phyloP scores from a whole-genome alignment of 2,797 vertebrate genomes.

The Sebastolobus alascanus region DNA sequence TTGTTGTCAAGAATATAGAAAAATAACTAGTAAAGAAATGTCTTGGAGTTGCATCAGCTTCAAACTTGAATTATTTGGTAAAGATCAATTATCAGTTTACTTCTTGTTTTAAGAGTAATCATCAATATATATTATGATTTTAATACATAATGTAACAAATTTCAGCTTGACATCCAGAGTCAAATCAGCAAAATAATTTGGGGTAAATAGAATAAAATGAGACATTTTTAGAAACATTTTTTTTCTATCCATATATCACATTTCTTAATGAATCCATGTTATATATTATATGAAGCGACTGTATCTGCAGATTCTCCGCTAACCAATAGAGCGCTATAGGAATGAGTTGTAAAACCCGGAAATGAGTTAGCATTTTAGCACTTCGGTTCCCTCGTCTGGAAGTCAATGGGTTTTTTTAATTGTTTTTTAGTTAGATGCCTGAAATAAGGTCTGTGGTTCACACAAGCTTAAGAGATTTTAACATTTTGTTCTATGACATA shows the following conservation, averaged over 20 bases:
- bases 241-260: not conserved
- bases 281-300: too few relatives aligned
- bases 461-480: too few relatives aligned
- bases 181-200: too few relatives aligned
- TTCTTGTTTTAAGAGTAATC: not conserved
- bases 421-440: too few relatives aligned
- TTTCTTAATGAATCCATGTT: not conserved
- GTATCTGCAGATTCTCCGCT: too few relatives aligned
- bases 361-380: too few relatives aligned
- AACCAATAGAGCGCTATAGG: too few relatives aligned
- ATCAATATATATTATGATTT: not conserved
- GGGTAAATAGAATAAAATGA: not conserved
- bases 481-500: too few relatives aligned
- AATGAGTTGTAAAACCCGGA: rapidly evolving
- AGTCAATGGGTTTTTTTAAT: too few relatives aligned
- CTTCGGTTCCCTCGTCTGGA: too few relatives aligned
- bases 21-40: not conserved
- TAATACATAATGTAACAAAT: not conserved
- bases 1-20: not conserved
- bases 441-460: too few relatives aligned
- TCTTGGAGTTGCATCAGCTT: not conserved
- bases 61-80: not conserved
- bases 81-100: not conserved
- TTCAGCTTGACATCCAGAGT: not conserved
- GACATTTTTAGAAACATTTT: too few relatives aligned